These are phyloP conservation scores for Rhynchotus rufescens DNA, from an alignment of 2,797 vertebrate genomes.

Conservation along the genomic window DNA sequence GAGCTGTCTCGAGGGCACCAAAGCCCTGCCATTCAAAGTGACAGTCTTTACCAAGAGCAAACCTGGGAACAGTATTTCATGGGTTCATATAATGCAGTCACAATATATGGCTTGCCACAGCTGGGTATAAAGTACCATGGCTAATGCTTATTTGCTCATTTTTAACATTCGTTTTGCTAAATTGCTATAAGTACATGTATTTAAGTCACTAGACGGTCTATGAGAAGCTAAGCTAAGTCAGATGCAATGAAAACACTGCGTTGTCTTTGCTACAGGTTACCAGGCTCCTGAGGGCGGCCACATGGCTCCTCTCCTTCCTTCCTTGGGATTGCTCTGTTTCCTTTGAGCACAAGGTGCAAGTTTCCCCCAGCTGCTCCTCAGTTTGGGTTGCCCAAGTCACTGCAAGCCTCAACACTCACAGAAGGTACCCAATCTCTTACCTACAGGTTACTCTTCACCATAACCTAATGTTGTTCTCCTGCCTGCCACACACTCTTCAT, in stretches of 20 bases:
- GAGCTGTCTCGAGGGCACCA: neutral
- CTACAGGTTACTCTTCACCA: accelerated
- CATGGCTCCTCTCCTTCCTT: neutral
- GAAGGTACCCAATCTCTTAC: neutral
- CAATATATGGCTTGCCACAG: neutral
- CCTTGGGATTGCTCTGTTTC: neutral
- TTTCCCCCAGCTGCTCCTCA: neutral
- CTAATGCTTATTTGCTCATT: neutral
- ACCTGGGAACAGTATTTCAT: neutral
- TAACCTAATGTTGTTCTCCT: neutral
- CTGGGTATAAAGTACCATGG: neutral
- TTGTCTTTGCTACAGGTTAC: neutral
- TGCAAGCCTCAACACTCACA: neutral
- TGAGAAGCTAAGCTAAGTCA: neutral
- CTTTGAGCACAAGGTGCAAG: neutral
- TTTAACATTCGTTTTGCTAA: neutral
- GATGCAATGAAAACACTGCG: neutral
- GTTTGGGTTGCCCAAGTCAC: neutral
- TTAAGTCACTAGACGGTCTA: neutral
- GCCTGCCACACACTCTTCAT: neutral
- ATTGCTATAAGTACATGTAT: neutral
- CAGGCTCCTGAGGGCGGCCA: neutral
- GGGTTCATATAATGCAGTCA: neutral
- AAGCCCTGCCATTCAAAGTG: neutral
- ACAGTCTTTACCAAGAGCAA: neutral